A percentile compares a stretch with the other conserved stretches of the same genome.
Conservation (phyloP, 2,113 vertebrate genomes). For the Pitta sordida region DNA sequence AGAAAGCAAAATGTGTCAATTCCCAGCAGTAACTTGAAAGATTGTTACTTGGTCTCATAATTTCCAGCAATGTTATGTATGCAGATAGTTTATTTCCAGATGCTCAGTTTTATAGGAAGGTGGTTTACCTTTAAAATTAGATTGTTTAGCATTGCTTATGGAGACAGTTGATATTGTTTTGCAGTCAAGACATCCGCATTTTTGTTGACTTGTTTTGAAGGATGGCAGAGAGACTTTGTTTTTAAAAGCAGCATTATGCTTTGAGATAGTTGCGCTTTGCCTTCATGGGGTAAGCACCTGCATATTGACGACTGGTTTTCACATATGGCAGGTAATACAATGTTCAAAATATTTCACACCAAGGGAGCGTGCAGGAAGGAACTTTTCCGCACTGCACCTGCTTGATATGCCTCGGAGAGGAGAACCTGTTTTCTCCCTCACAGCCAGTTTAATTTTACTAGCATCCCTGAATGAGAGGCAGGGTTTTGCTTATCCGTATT, state of each 20-base stretch:
- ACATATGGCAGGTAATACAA: neutral
- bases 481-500: neutral
- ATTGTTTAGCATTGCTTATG: neutral
- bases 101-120: neutral
- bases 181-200: neutral
- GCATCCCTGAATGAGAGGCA: neutral
- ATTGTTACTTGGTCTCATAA: neutral
- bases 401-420: neutral
- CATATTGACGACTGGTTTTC: neutral
- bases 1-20: neutral
- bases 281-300: neutral
- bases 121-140: neutral
- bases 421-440: neutral
- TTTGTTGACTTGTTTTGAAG: neutral
- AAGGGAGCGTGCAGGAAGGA: neutral
- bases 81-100: neutral
- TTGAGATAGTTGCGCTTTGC: neutral
- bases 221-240: neutral
- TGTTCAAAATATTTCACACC: neutral
- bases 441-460: neutral
- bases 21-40: neutral
- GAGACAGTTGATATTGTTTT: neutral
- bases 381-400: neutral
- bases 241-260: neutral
- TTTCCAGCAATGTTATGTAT: neutral